Base-by-base conservation (phyloP, 1,140 invertebrate genomes). In the Phocides pigmalion region DNA sequence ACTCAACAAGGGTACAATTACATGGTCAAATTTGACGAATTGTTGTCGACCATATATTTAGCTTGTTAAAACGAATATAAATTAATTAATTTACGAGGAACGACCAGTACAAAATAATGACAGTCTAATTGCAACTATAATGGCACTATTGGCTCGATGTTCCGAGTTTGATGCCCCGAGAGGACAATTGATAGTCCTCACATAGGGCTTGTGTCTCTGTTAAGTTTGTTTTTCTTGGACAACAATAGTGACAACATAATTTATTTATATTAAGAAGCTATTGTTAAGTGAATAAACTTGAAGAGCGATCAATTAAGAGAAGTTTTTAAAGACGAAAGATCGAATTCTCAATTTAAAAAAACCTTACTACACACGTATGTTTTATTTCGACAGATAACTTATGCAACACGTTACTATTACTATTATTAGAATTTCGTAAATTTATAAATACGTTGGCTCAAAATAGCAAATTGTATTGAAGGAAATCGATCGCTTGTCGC, bases 401-500 rank as follows among this genome's bases (percentile, higher is more conserved):
- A n/a, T n/a, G n/a, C n/a, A n/a, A n/a, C n/a, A n/a, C n/a, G n/a
- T n/a, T n/a, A n/a, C n/a, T n/a, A n/a, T n/a, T n/a, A n/a, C n/a
- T n/a, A n/a, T n/a, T n/a, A n/a, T n/a, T n/a, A n/a, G n/a, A n/a
- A n/a, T n/a, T n/a, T n/a, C n/a, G n/a, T n/a, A n/a, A n/a, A 22
- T 22, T 3, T 22, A 6, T 22, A 22, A 6, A 22, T 22, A 22
- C 3, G 6, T 3, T 22, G 22, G 22, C 22, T 3, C 22, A 3
- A 22, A 22, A 22, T 22, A 22, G 6, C 2, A 22, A 22, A 22
- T 3, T 39, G 4, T 39, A 9, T 3, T 14, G 9, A 39, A 4
- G n/a, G 1, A n/a, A 39, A 64, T 14, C 46, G 37, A 44, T 37
- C 46, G 37, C n/a, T 64, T 64, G 54, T 49, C 37, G 49, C 54